Base-by-base conservation (phyloP, 2,113 vertebrate species). In the Cavia porcellus region DNA sequence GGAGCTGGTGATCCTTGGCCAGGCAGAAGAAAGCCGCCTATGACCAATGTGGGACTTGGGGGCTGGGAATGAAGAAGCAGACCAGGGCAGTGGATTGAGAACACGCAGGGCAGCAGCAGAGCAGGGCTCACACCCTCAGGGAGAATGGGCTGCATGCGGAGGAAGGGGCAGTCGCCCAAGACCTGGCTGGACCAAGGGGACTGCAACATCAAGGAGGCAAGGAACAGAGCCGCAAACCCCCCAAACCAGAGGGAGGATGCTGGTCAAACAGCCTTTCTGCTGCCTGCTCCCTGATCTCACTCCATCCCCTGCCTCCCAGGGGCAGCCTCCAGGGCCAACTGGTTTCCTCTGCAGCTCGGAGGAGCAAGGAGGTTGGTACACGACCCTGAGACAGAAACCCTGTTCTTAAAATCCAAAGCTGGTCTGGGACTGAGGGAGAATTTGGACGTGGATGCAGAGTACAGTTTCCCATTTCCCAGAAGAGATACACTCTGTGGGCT, bases 131-230 rank as follows among this genome's bases (percentile, higher is more conserved):
- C 22, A 14, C 42, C 66, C 91, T 57, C 38, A 61, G 89, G 61
- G 62, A 70, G 30, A 70, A 35, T 5, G 62, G 82, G 22, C 3
- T 14, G 11, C 20, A 4, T 30, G 47, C 32, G n/a, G 59, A 74
- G 47, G 30, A 15, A 14, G 5, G 83, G 35, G 2, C 14, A 72
- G 75, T 47, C 47, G 5, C 3, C 1, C 11, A 47, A 55, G 64
- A 32, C 19, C 74, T 32, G 35, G 17, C 35, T 35, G 3, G 28
- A 15, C 25, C 84, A 82, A 86, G 68, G 50, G 47, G 7, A 24
- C 12, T 10, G 0, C 7, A 19, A 30, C 74, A 68, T 1, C 0
- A 0, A 92, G 70, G n/a, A 61, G 66, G 52, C 7, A 10, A 0
- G 4, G 19, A 83, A 62, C 0, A 14, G 15, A 38, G 38, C 20